These are phyloP conservation scores for Scaptomyza graminum DNA, from an alignment of 1,140 invertebrate genomes.

Conservation along the genomic window DNA sequence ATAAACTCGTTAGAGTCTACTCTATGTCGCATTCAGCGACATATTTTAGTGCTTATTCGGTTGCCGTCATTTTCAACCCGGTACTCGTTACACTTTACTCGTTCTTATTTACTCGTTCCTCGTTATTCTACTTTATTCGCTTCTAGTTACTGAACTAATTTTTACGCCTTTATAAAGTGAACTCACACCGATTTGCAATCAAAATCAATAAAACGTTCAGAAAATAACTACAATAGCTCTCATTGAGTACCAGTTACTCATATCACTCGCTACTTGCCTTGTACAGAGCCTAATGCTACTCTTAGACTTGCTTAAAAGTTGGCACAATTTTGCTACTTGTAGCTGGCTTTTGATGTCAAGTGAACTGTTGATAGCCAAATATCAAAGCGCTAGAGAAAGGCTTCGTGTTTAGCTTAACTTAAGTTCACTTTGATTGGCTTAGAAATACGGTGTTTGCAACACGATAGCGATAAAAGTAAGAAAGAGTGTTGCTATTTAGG, in stretches of 20 bases:
- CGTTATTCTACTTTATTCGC: not conserved
- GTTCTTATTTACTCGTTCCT: too few relatives aligned
- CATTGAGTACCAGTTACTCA: slow-evolving; percentile 11
- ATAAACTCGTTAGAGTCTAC: not conserved
- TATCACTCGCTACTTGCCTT: not conserved
- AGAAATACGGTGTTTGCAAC: not conserved
- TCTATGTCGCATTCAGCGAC: too few relatives aligned
- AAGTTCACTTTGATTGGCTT: slow-evolving; percentile 18
- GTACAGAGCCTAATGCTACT: slow-evolving; percentile 5
- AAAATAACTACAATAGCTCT: slow-evolving; percentile 3
- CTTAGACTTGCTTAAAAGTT: slow-evolving; percentile 8
- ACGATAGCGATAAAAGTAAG: not conserved
- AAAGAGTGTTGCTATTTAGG: slow-evolving; percentile 8
- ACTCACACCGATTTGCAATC: not conserved
- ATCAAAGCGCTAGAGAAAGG: slow-evolving; percentile 1
- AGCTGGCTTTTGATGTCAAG: slow-evolving; percentile 37
- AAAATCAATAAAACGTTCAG: not conserved
- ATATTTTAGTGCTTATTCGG: too few relatives aligned
- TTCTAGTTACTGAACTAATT: too few relatives aligned
- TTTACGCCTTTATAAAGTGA: not conserved
- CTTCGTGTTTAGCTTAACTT: slow-evolving; percentile 1
- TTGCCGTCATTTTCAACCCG: not conserved
- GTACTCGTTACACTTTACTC: not conserved
- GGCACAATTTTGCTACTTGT: slow-evolving; percentile 5
- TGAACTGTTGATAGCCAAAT: slow-evolving; percentile 8